Evolutionary conservation across 1,140 invertebrate genomes (phyloP).

Genomic region (Bombus terrestris): DNA sequence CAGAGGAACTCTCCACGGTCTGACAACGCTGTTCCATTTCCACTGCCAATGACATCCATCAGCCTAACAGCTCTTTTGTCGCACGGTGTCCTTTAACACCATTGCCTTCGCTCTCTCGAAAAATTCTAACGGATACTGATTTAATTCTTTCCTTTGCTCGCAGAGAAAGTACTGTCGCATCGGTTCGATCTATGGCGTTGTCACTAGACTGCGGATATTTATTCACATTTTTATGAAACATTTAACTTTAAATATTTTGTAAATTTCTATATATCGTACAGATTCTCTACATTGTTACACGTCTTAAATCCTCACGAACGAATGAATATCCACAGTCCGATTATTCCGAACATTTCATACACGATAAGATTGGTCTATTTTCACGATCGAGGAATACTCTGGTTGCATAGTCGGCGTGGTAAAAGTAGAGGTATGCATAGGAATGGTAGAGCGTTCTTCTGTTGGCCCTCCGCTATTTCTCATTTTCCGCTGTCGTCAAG

Average conservation of each 20-base stretch:
- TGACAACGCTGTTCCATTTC: not conserved
- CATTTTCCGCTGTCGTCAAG: constrained; percentile 67
- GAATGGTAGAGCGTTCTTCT: not conserved
- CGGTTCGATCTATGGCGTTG: not conserved
- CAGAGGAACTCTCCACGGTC: not conserved
- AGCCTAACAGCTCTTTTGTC: not conserved
- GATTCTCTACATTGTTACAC: not conserved
- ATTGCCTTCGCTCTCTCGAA: not conserved
- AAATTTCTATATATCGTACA: not conserved
- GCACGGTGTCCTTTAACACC: not conserved
- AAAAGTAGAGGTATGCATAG: constrained; percentile 10
- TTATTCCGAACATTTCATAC: constrained; percentile 8
- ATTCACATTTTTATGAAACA: not conserved
- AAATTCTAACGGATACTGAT: not conserved
- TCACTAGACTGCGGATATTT: not conserved
- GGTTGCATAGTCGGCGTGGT: constrained; percentile 30
- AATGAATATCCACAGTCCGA: too few relatives aligned
- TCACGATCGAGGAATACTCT: constrained; percentile 13
- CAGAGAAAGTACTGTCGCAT: not conserved
- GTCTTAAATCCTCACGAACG: not conserved
- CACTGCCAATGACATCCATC: not conserved
- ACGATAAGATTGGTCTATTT: constrained; percentile 11
- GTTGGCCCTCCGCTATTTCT: constrained; percentile 45
- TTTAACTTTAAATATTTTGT: not conserved
- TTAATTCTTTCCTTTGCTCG: not conserved